A percentile compares a stretch with the other conserved stretches of the same genome.
phyloP scores from a whole-genome alignment of 1,140 invertebrate species.

The Trichoplusia ni region DNA sequence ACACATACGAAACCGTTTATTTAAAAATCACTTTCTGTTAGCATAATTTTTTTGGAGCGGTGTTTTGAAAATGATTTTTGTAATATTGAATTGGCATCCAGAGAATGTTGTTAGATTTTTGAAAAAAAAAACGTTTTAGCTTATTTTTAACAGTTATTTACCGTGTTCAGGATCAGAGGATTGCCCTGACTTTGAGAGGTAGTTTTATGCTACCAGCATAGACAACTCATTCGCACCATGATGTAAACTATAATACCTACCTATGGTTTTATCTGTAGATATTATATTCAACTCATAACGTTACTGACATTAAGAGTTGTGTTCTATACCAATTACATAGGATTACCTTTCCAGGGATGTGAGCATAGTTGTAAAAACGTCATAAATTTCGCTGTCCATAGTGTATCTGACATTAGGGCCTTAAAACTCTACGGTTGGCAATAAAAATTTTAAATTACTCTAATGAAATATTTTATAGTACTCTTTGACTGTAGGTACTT shows the following conservation, averaged over 20 bases:
- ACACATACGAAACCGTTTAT: neutral
- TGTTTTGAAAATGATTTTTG: too few relatives aligned
- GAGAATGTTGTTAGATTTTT: too few relatives aligned
- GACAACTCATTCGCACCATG: too few relatives aligned
- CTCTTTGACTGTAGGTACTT: too few relatives aligned
- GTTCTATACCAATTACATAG: conserved; percentile 4
- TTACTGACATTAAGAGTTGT: conserved; percentile 4
- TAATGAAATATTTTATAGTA: conserved; percentile 24
- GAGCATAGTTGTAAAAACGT: conserved; percentile 2
- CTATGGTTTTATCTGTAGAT: too few relatives aligned
- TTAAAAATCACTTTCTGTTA: neutral
- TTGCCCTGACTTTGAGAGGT: too few relatives aligned
- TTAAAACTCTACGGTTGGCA: neutral
- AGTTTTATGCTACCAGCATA: too few relatives aligned
- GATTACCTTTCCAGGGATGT: conserved; percentile 18
- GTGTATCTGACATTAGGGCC: conserved; percentile 14
- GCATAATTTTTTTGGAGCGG: neutral
- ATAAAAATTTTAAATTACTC: conserved; percentile 15
- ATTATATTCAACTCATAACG: neutral
- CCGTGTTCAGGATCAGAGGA: too few relatives aligned
- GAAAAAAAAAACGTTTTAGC: too few relatives aligned
- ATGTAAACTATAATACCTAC: too few relatives aligned
- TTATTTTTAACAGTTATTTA: too few relatives aligned
- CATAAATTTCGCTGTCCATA: conserved; percentile 9
- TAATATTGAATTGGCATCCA: too few relatives aligned